phyloP scores from a whole-genome alignment of 2,797 vertebrate genomes.

The Psittacula echo region DNA sequence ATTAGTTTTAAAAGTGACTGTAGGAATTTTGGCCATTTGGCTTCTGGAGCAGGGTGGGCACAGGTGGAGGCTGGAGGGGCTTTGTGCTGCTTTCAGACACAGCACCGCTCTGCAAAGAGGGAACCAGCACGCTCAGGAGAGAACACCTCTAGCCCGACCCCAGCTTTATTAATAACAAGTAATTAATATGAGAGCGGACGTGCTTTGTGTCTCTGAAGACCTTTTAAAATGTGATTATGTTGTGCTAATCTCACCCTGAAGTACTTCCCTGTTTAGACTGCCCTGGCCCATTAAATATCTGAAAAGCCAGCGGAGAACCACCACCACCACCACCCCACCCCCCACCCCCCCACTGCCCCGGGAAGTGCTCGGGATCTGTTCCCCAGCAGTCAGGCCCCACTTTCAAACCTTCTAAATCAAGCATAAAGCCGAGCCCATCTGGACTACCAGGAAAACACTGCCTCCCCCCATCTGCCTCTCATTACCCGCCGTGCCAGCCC shows the following conservation, averaged over 20 bases:
- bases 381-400: neutral
- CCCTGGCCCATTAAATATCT: neutral
- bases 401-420: slow-evolving; percentile 61
- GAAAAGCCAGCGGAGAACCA: neutral
- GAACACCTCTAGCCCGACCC: slow-evolving; percentile 7
- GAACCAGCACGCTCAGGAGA: rapidly evolving
- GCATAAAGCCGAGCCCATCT: neutral
- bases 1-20: slow-evolving; percentile 10
- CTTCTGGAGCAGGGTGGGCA: neutral
- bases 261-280: slow-evolving; percentile 41
- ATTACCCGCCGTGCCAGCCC: slow-evolving; percentile 48
- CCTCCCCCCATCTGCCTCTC: slow-evolving; percentile 50
- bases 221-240: slow-evolving; percentile 65
- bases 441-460: slow-evolving; percentile 54
- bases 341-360: neutral
- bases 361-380: slow-evolving; percentile 12
- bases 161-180: slow-evolving; percentile 55
- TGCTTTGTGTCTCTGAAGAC: slow-evolving; percentile 57
- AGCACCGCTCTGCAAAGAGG: neutral
- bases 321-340: neutral
- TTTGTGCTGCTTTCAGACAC: neutral
- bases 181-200: slow-evolving; percentile 55
- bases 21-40: slow-evolving; percentile 16
- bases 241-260: slow-evolving; percentile 27
- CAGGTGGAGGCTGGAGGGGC: slow-evolving; percentile 2